Conservation (phyloP, 2,113 vertebrate genomes). For the Thymallus thymallus region DNA sequence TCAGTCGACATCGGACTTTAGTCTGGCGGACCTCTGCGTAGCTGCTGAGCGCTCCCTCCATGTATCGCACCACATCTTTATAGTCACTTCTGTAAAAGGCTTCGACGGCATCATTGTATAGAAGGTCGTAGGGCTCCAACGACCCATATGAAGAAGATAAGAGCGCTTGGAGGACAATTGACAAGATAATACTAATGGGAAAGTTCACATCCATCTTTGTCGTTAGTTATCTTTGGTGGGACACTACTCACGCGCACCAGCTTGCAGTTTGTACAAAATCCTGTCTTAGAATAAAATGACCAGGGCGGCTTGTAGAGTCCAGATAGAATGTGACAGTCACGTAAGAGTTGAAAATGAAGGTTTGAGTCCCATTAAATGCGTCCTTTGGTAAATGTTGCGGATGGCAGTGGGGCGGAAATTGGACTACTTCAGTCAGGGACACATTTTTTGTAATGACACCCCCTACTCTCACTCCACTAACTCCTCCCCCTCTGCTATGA, state of each 20-base stretch:
- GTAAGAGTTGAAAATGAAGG: not conserved
- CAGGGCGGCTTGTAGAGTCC: constrained; percentile 13
- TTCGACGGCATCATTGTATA: constrained; percentile 81
- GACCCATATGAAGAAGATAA: constrained; percentile 36
- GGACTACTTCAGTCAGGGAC: constrained; percentile 46
- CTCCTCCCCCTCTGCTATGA: constrained; percentile 58
- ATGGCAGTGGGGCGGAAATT: constrained; percentile 43
- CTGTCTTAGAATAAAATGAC: not conserved
- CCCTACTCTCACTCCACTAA: constrained; percentile 30
- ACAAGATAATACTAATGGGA: constrained; percentile 17
- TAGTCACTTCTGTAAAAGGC: constrained; percentile 81
- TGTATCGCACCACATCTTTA: constrained; percentile 69
- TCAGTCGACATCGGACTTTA: constrained; percentile 77
- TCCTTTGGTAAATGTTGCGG: not conserved
- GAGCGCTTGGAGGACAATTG: constrained; percentile 36
- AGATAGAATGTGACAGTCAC: constrained; percentile 33
- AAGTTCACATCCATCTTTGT: constrained; percentile 65
- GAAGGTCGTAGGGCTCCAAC: constrained; percentile 80
- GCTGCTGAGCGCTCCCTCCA: constrained; percentile 84
- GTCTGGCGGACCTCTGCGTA: constrained; percentile 71
- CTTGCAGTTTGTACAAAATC: not conserved
- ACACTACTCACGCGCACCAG: not conserved
- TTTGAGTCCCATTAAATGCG: constrained; percentile 37
- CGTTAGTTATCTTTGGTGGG: not conserved
- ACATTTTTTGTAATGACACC: constrained; percentile 63